Base-by-base conservation (phyloP, 1,140 invertebrate species). In the Theocolax elegans region DNA sequence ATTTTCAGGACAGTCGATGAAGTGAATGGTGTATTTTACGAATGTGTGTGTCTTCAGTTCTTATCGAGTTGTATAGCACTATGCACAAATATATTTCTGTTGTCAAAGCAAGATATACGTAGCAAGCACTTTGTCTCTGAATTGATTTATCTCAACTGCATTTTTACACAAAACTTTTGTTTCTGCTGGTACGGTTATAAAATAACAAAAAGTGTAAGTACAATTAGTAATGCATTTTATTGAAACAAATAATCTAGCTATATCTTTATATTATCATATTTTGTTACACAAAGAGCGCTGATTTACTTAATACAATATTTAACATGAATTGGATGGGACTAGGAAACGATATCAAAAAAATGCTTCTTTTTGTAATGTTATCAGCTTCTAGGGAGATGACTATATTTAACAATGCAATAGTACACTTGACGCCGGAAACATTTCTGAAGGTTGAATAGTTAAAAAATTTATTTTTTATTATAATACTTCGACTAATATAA, bases 281-380 rank as follows among this genome's bases (percentile, higher is more conserved):
- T n/a, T n/a, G n/a, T n/a, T n/a, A n/a, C n/a, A n/a, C n/a, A n/a
- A n/a, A n/a, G n/a, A n/a, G n/a, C n/a, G n/a, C n/a, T n/a, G n/a
- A 73, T 1, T 29, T 74, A 21, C 76, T 71, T 8, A 58, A 56
- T n/a, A 72, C 75, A 7, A 63, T 80, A 63, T 79, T 78, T 15
- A 64, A 75, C 7, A 79, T 80, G 76, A 72, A 81, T n/a, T 81
- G 79, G 79, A 48, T 49, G 4, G 27, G 35, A 12, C 56, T 81
- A 17, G 23, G 46, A 1, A 13, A 7, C 7, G 38, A 66, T 12
- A 51, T 76, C 27, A 73, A 67, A 25, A 77, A 75, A 23, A 67
- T 67, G 62, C 49, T 81, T 13, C 19, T 51, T 12, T 40, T 77
- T 9, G 68, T 80, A 17, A 78, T 80, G 54, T 15, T 29, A 0